Evolutionary conservation across 2,888 invertebrate species (phyloP).

Genomic region (Nowickia ferox): DNA sequence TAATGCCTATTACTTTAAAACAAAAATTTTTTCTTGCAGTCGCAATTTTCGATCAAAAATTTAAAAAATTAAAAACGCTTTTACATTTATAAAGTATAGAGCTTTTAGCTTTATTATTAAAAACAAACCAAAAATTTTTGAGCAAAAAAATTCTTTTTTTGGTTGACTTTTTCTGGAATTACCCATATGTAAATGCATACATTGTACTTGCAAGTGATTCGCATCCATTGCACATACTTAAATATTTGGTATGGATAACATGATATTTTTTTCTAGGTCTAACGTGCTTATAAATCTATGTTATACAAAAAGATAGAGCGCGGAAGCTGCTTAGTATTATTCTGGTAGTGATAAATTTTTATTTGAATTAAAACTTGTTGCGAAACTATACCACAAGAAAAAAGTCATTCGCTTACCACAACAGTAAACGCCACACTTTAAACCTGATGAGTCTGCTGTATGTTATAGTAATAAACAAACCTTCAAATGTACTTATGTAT

Average conservation of each 20-base stretch:
- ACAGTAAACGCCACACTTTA: neutral
- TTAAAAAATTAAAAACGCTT: no score
- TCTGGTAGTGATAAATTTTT: neutral
- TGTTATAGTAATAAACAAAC: conserved; percentile 32
- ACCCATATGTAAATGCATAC: no score
- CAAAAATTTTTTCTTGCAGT: no score
- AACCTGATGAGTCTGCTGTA: neutral
- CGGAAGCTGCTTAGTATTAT: neutral
- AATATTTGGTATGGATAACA: conserved; percentile 22
- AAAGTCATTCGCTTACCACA: conserved; percentile 7
- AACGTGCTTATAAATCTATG: conserved; percentile 28
- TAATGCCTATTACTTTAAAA: no score
- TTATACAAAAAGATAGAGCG: neutral
- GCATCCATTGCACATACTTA: neutral
- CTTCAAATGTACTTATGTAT: neutral
- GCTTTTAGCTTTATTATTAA: no score
- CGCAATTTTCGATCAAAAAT: no score
- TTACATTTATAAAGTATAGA: no score
- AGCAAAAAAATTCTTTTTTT: no score
- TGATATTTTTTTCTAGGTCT: conserved; percentile 11
- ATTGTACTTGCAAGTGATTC: neutral
- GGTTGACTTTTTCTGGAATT: no score
- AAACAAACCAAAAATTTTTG: no score
- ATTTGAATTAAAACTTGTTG: conserved; percentile 21
- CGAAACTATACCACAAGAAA: conserved; percentile 7